phyloP scores from a whole-genome alignment of 2,888 invertebrate species.

The Minunthozetes semirufus region DNA sequence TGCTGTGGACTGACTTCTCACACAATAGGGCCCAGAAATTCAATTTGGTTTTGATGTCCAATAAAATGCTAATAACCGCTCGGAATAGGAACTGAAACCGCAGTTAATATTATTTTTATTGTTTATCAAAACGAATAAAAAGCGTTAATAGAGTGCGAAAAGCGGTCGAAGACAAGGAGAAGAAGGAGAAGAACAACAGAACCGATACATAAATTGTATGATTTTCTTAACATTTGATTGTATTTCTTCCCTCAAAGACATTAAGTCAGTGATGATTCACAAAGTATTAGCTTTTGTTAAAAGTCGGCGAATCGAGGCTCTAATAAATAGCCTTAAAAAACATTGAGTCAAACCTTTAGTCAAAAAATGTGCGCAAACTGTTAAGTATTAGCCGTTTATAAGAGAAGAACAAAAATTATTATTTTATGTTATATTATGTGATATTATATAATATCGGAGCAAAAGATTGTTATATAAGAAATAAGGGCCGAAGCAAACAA shows the following conservation, averaged over 20 bases:
- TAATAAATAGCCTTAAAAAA: neutral
- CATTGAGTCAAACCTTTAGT: neutral
- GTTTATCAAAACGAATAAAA: neutral
- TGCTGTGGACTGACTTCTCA: neutral
- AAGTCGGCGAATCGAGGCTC: neutral
- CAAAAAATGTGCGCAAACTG: too few species aligned
- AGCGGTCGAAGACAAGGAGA: too few species aligned
- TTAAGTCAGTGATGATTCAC: neutral
- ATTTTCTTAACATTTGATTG: neutral
- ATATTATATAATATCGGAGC: neutral
- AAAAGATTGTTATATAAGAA: neutral
- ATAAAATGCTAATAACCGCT: constrained; percentile 12
- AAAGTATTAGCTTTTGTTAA: neutral
- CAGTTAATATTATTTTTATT: constrained; percentile 1
- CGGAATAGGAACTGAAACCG: constrained; percentile 11
- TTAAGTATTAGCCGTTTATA: too few species aligned
- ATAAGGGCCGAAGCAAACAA: neutral
- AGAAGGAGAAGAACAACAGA: neutral
- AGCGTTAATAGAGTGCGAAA: constrained; percentile 15
- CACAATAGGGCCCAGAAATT: neutral
- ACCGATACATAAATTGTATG: neutral
- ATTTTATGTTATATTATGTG: neutral
- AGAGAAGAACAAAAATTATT: too few species aligned
- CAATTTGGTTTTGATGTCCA: neutral
- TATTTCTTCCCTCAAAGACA: constrained; percentile 4